Evolutionary conservation across 2,888 invertebrate genomes (phyloP).

Genomic region (Priocnemis perturbator): DNA sequence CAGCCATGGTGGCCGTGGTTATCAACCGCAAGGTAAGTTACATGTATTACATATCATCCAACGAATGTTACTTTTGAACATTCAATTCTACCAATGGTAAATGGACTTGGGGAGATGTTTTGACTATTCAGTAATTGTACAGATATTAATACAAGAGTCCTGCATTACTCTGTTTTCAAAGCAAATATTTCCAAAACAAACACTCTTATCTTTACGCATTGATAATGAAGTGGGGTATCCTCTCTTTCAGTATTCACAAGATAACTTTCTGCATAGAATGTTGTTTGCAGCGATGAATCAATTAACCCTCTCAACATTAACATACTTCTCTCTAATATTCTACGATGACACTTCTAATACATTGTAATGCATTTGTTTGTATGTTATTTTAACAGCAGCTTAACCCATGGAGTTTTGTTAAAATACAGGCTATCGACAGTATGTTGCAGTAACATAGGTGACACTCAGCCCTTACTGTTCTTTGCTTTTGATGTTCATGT

Average conservation of each 20-base stretch:
- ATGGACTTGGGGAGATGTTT: conserved; percentile 11
- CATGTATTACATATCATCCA: conserved; percentile 34
- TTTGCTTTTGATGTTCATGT: conserved; percentile 54
- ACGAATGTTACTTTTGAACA: conserved; percentile 44
- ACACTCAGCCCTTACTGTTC: conserved; percentile 65
- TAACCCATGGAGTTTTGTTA: conserved; percentile 73
- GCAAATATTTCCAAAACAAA: too few species aligned
- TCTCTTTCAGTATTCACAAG: not conserved
- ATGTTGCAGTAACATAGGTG: conserved; percentile 74
- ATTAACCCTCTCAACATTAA: conserved; percentile 2
- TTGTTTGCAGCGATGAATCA: not conserved
- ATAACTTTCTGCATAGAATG: not conserved
- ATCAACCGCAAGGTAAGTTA: conserved; percentile 90
- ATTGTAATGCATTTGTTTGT: conserved; percentile 60
- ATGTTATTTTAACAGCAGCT: conserved; percentile 73
- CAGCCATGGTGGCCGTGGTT: conserved; percentile 85
- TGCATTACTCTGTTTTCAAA: too few species aligned
- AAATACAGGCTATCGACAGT: conserved; percentile 70
- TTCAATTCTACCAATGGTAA: conserved; percentile 35
- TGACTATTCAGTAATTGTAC: too few species aligned
- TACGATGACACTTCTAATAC: conserved; percentile 1
- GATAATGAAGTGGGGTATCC: conserved; percentile 2
- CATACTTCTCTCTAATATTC: not conserved
- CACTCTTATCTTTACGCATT: not conserved
- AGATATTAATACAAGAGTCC: too few species aligned